Percentiles rank a stretch among this genome's conserved stretches.
Evolutionary conservation across 1,140 invertebrate genomes (phyloP).

Genomic region (Spodoptera frugiperda): DNA sequence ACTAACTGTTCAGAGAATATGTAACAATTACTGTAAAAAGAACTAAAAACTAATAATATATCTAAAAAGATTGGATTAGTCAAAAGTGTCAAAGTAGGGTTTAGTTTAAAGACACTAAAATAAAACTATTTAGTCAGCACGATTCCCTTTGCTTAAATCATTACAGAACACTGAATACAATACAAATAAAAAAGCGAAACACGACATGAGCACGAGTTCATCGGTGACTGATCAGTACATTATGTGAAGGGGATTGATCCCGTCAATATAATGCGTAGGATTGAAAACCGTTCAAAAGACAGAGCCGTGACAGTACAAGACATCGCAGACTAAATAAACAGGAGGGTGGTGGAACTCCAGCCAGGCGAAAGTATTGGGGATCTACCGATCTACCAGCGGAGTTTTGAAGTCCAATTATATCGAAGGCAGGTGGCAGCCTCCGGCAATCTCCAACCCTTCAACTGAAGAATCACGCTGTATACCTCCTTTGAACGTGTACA

Average conservation of each 20-base stretch:
- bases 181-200: slow-evolving; percentile 12
- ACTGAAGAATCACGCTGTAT: slow-evolving; percentile 24
- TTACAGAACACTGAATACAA: slow-evolving; percentile 16
- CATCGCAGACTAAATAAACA: slow-evolving; percentile 84
- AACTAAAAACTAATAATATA: no score
- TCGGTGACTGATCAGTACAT: slow-evolving; percentile 61
- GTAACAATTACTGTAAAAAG: no score
- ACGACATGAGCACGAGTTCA: slow-evolving; percentile 9
- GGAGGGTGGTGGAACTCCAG: slow-evolving; percentile 72
- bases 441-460: slow-evolving; percentile 33
- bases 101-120: no score
- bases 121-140: no score
- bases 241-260: slow-evolving; percentile 78
- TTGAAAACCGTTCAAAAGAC: slow-evolving; percentile 81
- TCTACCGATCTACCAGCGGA: slow-evolving; percentile 76
- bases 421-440: slow-evolving; percentile 61
- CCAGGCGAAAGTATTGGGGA: slow-evolving; percentile 83
- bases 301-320: slow-evolving; percentile 78
- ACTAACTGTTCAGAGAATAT: no score
- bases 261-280: slow-evolving; percentile 77
- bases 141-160: background rate
- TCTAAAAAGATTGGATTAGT: no score
- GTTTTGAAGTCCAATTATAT: slow-evolving; percentile 86
- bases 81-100: no score
- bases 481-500: slow-evolving; percentile 13